Conservation (phyloP, 2,888 invertebrate species). For the Aporophyla lueneburgensis region DNA sequence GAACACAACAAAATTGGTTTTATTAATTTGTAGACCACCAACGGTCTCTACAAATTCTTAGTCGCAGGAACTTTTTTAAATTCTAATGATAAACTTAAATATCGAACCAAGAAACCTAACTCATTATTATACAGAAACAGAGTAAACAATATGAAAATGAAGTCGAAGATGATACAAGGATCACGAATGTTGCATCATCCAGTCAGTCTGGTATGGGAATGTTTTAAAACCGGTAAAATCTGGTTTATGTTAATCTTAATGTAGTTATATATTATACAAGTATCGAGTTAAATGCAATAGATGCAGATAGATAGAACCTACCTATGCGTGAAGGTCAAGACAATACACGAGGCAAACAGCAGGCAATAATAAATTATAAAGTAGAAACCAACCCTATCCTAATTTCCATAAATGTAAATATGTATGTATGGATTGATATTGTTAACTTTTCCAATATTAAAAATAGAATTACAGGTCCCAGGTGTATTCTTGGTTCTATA, state of each 20-base stretch:
- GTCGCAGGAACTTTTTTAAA: slow-evolving; percentile 13
- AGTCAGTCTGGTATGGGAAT: slow-evolving; percentile 66
- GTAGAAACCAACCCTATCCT: slow-evolving; percentile 15
- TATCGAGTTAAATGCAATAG: slow-evolving; percentile 24
- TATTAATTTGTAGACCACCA: no score
- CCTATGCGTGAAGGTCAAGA: slow-evolving; percentile 47
- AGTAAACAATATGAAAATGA: slow-evolving; percentile 71
- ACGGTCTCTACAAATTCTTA: background rate
- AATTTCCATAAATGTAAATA: slow-evolving; percentile 32
- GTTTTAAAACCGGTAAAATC: slow-evolving; percentile 54
- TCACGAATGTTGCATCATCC: slow-evolving; percentile 82
- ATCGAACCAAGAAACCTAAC: slow-evolving; percentile 4
- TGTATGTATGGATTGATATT: slow-evolving; percentile 21
- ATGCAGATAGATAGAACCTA: slow-evolving; percentile 4
- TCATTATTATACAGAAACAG: slow-evolving; percentile 59
- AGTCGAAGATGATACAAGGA: slow-evolving; percentile 75
- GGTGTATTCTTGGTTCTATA: slow-evolving; percentile 10
- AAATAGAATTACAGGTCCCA: slow-evolving; percentile 27
- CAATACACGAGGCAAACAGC: slow-evolving; percentile 25
- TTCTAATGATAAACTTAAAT: background rate
- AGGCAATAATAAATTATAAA: slow-evolving; percentile 20
- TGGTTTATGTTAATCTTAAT: slow-evolving; percentile 63
- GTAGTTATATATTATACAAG: slow-evolving; percentile 53
- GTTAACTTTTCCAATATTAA: slow-evolving; percentile 4
- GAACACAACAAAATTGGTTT: background rate